Percentiles rank a stretch among this genome's conserved stretches.
Conservation (phyloP, 1,140 invertebrate genomes). For the Brachionus sp. region DNA sequence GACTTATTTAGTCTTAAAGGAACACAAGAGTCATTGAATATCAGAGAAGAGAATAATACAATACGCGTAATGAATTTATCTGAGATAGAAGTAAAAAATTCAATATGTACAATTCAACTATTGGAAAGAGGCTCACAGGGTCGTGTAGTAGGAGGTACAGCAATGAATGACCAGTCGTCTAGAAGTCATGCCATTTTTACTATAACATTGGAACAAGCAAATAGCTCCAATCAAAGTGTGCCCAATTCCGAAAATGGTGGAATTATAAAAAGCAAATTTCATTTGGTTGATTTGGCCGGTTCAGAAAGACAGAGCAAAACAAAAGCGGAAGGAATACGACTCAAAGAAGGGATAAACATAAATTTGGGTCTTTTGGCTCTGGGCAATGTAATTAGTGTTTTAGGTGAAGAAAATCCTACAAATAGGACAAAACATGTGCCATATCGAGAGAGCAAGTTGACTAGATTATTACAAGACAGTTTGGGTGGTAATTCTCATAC, state of each 20-base stretch:
- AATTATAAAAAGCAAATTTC: slow-evolving; percentile 16
- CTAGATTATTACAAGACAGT: slow-evolving; percentile 66
- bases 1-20: slow-evolving; percentile 26
- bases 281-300: slow-evolving; percentile 66
- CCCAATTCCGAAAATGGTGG: not conserved
- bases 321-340: slow-evolving; percentile 88
- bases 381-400: slow-evolving; percentile 14
- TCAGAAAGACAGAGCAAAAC: slow-evolving; percentile 95
- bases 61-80: slow-evolving; percentile 34
- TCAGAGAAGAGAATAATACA: slow-evolving; percentile 32
- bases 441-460: slow-evolving; percentile 61
- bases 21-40: not conserved
- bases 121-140: not conserved
- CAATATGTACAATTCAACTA: not conserved
- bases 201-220: slow-evolving; percentile 47
- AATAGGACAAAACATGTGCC: slow-evolving; percentile 61
- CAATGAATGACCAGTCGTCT: slow-evolving; percentile 78
- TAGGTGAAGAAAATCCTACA: not conserved
- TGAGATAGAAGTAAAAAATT: not conserved
- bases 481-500: slow-evolving; percentile 87
- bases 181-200: slow-evolving; percentile 86
- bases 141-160: slow-evolving; percentile 65
- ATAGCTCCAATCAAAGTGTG: not conserved
- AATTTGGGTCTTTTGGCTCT: slow-evolving; percentile 37
- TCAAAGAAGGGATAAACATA: slow-evolving; percentile 78